Evolutionary conservation across 2,888 invertebrate species (phyloP).

Genomic region (Dione juno): DNA sequence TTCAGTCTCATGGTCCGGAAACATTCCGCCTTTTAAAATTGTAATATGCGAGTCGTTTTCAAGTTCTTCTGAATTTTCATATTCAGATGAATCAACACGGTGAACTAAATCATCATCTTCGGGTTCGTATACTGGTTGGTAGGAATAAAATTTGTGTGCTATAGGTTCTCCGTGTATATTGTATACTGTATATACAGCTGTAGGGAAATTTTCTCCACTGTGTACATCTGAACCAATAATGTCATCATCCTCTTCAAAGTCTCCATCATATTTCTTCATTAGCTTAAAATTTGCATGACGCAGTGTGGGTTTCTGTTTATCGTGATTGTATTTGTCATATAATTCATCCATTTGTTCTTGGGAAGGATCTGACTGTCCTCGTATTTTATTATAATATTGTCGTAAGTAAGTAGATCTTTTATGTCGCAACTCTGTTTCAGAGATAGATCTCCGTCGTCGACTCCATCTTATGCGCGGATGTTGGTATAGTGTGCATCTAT

Average conservation of each 20-base stretch:
- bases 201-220: conserved; percentile 68
- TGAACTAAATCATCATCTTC: conserved; percentile 70
- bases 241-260: conserved; percentile 60
- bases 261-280: conserved; percentile 74
- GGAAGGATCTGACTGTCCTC: conserved; percentile 58
- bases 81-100: conserved; percentile 64
- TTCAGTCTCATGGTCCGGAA: conserved; percentile 59
- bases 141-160: conserved; percentile 75
- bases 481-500: conserved; percentile 90
- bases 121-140: conserved; percentile 78
- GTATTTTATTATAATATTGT: conserved; percentile 72
- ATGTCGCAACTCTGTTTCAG: conserved; percentile 70
- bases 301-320: conserved; percentile 70
- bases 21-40: conserved; percentile 76
- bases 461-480: conserved; percentile 94
- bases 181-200: conserved; percentile 75
- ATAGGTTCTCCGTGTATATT: conserved; percentile 80
- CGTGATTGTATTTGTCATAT: conserved; percentile 77
- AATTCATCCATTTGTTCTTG: conserved; percentile 66
- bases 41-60: conserved; percentile 66
- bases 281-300: conserved; percentile 77
- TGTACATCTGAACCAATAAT: conserved; percentile 55
- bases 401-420: conserved; percentile 71
- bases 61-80: conserved; percentile 61
- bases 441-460: conserved; percentile 84